Percentiles rank a stretch among this genome's conserved stretches.
Conservation (phyloP, 2,888 invertebrate genomes). For the Alviniconcha strummeri region DNA sequence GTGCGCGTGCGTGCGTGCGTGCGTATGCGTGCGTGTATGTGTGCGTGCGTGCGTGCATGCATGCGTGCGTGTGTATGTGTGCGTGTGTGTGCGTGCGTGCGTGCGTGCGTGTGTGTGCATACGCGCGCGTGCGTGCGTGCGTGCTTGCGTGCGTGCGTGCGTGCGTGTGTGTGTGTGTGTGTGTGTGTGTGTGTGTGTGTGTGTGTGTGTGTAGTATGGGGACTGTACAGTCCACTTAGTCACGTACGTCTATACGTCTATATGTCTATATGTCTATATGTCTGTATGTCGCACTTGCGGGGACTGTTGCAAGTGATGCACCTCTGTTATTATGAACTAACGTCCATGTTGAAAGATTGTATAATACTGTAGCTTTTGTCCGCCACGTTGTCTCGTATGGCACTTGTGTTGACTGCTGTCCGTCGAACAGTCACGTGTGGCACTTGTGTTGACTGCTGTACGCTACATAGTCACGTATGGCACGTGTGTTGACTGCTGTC, state of each 20-base stretch:
- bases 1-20: neutral
- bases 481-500: no score
- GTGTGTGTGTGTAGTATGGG: neutral
- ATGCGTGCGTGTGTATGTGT: conserved; percentile 15
- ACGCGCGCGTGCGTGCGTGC: neutral
- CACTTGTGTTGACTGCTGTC: no score
- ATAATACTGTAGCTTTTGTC: no score
- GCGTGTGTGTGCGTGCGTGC: neutral
- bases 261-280: no score
- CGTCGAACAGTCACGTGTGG: no score
- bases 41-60: neutral
- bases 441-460: no score
- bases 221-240: neutral
- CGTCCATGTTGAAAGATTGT: no score
- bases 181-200: neutral
- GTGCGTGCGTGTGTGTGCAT: neutral
- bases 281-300: no score
- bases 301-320: no score
- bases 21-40: conserved; percentile 2
- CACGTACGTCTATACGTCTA: neutral
- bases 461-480: no score
- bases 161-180: neutral
- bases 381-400: no score
- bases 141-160: neutral
- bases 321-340: no score